Conservation (phyloP, 2,113 vertebrate species). For the Grammomys dolichurus region DNA sequence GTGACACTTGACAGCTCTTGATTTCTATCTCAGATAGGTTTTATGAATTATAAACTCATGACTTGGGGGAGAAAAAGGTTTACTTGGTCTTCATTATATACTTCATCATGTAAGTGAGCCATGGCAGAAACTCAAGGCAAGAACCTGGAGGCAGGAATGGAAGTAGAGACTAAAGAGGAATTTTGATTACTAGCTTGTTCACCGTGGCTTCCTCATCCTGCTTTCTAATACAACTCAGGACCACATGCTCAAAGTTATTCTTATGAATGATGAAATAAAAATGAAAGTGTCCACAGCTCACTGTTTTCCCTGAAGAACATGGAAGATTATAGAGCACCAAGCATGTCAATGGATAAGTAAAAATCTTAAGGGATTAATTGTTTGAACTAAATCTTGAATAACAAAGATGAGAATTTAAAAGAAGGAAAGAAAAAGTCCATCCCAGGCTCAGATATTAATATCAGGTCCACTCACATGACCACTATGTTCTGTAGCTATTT, state of each 20-base stretch:
- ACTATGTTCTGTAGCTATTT: not conserved
- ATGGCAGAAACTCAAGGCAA: not conserved
- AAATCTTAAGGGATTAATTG: not conserved
- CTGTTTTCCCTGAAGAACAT: not conserved
- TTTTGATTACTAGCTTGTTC: not conserved
- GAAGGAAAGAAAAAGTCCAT: not conserved
- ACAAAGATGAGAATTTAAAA: not conserved
- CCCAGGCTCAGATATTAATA: not conserved
- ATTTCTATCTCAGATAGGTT: not conserved
- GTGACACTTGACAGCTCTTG: not conserved
- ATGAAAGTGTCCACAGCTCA: not conserved
- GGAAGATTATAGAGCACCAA: not conserved
- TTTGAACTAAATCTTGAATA: slow-evolving; percentile 1
- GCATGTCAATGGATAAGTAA: not conserved
- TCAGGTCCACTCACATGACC: rapidly evolving
- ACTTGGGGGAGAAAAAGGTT: not conserved
- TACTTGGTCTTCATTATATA: not conserved
- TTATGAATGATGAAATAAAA: not conserved
- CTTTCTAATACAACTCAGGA: not conserved
- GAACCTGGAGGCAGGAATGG: not conserved
- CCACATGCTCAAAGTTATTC: not conserved
- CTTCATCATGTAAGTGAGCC: not conserved
- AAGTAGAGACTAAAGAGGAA: not conserved
- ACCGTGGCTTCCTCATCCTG: not conserved
- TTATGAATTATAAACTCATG: not conserved